Percentiles rank a stretch among this genome's conserved stretches.
These are phyloP conservation scores for Macrophya alboannulata DNA, from an alignment of 2,888 invertebrate genomes.

Conservation along the genomic window DNA sequence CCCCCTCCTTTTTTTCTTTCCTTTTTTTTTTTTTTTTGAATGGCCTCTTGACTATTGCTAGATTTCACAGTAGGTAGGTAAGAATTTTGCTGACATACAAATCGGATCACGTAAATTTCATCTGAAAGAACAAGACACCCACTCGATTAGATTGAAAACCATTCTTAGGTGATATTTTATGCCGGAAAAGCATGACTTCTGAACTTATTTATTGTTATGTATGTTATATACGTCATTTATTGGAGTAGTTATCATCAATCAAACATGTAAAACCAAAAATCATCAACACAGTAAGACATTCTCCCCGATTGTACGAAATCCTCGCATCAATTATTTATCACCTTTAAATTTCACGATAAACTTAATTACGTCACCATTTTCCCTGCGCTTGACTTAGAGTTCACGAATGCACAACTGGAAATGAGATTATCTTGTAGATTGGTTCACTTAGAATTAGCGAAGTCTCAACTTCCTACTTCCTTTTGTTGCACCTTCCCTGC, in stretches of 20 bases:
- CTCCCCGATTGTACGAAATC: too few relatives aligned
- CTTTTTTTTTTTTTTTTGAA: not conserved
- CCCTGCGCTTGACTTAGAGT: not conserved
- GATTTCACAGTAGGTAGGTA: not conserved
- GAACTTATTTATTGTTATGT: not conserved
- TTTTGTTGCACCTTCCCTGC: not conserved
- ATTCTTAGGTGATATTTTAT: not conserved
- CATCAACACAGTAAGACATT: too few relatives aligned
- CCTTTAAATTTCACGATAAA: not conserved
- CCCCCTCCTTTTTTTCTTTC: conserved; percentile 6
- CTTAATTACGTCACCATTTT: not conserved
- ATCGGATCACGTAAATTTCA: conserved; percentile 28
- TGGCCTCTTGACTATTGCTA: not conserved
- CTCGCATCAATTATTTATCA: not conserved
- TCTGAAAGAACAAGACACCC: not conserved
- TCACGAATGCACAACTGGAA: conserved; percentile 16
- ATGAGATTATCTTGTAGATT: conserved; percentile 33
- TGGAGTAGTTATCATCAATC: too few relatives aligned
- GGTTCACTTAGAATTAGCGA: conserved; percentile 21
- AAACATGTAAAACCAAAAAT: too few relatives aligned
- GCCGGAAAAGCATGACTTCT: not conserved
- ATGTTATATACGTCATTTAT: too few relatives aligned
- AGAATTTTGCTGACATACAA: conserved; percentile 39
- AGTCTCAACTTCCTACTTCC: not conserved
- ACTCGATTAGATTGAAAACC: not conserved